A percentile compares a stretch with the other conserved stretches of the same genome.
Evolutionary conservation across 2,113 vertebrate species (phyloP).

Genomic region (Cynopterus brachyotis): DNA sequence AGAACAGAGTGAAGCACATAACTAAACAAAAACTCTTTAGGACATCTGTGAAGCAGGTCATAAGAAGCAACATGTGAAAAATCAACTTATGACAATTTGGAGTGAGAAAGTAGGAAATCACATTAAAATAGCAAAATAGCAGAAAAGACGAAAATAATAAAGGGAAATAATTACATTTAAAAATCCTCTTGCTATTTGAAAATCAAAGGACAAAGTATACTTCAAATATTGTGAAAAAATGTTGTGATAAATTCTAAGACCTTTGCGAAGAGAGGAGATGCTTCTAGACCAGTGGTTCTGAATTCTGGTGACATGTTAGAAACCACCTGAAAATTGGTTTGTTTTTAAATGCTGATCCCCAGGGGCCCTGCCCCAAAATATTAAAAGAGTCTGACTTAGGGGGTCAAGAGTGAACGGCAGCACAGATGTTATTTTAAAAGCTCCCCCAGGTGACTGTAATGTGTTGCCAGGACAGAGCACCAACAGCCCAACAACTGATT

Average conservation of each 20-base stretch:
- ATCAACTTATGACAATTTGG: background rate
- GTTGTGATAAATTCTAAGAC: background rate
- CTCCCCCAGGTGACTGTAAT: background rate
- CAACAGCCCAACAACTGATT: rapidly evolving
- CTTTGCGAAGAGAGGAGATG: background rate
- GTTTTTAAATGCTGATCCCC: background rate
- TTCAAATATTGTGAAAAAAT: background rate
- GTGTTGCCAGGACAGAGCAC: background rate
- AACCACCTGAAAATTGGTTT: background rate
- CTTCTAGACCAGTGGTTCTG: background rate
- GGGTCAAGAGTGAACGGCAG: background rate
- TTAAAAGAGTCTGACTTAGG: background rate
- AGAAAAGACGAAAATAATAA: background rate
- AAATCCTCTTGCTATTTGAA: background rate
- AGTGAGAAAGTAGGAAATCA: background rate
- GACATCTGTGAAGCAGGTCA: background rate
- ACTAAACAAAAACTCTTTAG: background rate
- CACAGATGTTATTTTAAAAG: background rate
- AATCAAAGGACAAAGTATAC: background rate
- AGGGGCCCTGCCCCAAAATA: background rate
- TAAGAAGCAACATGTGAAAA: background rate
- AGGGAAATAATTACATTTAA: background rate
- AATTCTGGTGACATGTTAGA: background rate
- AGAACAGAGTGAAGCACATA: background rate
- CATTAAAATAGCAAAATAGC: background rate